Evolutionary conservation across 2,888 invertebrate species (phyloP).

Genomic region (Nebria salina): DNA sequence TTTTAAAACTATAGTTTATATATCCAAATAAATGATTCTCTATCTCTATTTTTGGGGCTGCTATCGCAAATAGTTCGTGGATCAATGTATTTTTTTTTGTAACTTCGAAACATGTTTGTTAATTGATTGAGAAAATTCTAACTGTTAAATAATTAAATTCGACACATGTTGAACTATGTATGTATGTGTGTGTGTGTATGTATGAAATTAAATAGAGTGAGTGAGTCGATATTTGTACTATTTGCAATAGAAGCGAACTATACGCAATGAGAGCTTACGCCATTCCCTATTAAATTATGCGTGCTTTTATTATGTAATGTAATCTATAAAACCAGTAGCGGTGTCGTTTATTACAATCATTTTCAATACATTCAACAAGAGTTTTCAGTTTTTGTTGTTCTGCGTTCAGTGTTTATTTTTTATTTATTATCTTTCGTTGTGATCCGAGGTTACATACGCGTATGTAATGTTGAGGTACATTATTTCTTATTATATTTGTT

Average conservation of each 20-base stretch:
- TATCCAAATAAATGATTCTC: constrained; percentile 59
- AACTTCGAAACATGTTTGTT: no score
- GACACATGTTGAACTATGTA: no score
- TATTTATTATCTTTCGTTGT: constrained; percentile 39
- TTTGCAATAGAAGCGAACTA: not conserved
- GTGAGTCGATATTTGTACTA: not conserved
- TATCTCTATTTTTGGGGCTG: constrained; percentile 52
- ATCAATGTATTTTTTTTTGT: not conserved
- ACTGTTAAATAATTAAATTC: no score
- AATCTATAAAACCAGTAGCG: constrained; percentile 36
- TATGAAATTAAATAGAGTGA: no score
- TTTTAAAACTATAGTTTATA: constrained; percentile 60
- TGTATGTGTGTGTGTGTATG: no score
- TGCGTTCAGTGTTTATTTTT: constrained; percentile 10
- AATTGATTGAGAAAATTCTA: no score
- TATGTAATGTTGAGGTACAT: constrained; percentile 24
- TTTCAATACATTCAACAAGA: constrained; percentile 45
- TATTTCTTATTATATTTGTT: constrained; percentile 11
- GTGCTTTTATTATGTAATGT: constrained; percentile 24
- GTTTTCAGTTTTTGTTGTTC: constrained; percentile 33
- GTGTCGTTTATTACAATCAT: constrained; percentile 22
- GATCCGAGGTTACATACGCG: constrained; percentile 12
- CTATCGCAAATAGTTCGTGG: constrained; percentile 38
- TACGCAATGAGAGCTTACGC: constrained; percentile 19
- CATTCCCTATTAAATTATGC: constrained; percentile 26